Conservation (phyloP, 2,888 invertebrate species). For the Penaeus monodon region DNA sequence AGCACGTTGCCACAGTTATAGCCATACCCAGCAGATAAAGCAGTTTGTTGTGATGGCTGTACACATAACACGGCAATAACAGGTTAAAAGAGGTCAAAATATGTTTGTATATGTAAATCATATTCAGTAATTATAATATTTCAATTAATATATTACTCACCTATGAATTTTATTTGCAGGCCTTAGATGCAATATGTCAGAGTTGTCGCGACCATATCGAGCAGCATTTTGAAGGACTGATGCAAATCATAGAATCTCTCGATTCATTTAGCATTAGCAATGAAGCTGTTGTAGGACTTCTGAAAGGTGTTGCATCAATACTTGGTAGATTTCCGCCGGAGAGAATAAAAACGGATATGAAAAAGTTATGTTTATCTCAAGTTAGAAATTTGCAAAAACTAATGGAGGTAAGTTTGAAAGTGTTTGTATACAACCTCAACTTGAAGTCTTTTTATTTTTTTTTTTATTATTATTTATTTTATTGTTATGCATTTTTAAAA, state of each 20-base stretch:
- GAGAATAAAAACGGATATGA: constrained; percentile 68
- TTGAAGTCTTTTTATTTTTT: not conserved
- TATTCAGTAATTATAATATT: too few species aligned
- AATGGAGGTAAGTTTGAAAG: constrained; percentile 72
- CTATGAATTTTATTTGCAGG: constrained; percentile 77
- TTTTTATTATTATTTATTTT: too few species aligned
- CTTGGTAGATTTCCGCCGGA: constrained; percentile 66
- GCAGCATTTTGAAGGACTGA: constrained; percentile 78
- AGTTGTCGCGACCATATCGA: constrained; percentile 85
- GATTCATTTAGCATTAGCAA: constrained; percentile 82
- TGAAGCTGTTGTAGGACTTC: constrained; percentile 81
- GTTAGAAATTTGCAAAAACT: constrained; percentile 77
- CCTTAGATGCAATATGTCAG: constrained; percentile 87
- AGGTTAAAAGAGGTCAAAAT: too few species aligned
- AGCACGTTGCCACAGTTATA: too few species aligned
- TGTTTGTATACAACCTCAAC: not conserved
- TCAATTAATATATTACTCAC: too few species aligned
- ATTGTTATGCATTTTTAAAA: too few species aligned
- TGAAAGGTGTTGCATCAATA: constrained; percentile 73
- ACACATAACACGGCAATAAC: too few species aligned
- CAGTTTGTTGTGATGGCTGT: too few species aligned
- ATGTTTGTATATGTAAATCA: too few species aligned
- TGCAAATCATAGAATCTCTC: constrained; percentile 81
- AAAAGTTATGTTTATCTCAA: constrained; percentile 78
- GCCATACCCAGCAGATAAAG: too few species aligned